These are phyloP conservation scores for Monochamus alternatus DNA, from an alignment of 2,888 invertebrate genomes.

Conservation along the genomic window DNA sequence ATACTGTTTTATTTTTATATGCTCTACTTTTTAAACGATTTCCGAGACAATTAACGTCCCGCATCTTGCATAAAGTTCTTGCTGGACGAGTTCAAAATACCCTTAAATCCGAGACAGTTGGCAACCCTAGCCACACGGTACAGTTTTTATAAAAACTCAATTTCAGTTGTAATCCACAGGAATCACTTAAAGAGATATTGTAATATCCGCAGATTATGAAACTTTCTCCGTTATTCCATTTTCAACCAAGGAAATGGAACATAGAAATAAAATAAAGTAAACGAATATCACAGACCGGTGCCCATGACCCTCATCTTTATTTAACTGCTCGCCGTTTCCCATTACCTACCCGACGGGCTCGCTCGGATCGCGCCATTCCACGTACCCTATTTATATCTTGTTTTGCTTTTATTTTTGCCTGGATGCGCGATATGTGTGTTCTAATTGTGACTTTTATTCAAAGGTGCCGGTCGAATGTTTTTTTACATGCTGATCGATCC, in stretches of 20 bases:
- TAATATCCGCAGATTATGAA: background rate
- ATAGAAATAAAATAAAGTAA: background rate
- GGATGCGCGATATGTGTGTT: background rate
- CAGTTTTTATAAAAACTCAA: too few species aligned
- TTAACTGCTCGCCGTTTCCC: background rate
- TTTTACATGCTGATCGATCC: too few species aligned
- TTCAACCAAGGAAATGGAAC: background rate
- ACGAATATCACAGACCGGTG: slow-evolving; percentile 1
- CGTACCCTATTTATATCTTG: slow-evolving; percentile 5
- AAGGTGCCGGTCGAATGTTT: background rate
- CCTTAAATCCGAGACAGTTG: too few species aligned
- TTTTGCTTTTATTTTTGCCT: background rate
- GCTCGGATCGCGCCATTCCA: background rate
- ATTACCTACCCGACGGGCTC: background rate
- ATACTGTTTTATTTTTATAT: too few species aligned
- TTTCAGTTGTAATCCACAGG: too few species aligned
- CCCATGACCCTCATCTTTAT: slow-evolving; percentile 6
- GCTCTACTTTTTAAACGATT: too few species aligned
- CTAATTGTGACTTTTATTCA: background rate
- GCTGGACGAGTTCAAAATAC: too few species aligned
- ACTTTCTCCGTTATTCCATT: background rate
- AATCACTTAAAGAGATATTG: too few species aligned
- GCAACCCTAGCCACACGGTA: too few species aligned
- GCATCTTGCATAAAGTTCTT: too few species aligned
- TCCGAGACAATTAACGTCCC: too few species aligned